Evolutionary conservation across 2,797 vertebrate genomes (phyloP), one percentile per base, ranked within the genome.

Genomic region (Sylvilagus floridanus): DNA sequence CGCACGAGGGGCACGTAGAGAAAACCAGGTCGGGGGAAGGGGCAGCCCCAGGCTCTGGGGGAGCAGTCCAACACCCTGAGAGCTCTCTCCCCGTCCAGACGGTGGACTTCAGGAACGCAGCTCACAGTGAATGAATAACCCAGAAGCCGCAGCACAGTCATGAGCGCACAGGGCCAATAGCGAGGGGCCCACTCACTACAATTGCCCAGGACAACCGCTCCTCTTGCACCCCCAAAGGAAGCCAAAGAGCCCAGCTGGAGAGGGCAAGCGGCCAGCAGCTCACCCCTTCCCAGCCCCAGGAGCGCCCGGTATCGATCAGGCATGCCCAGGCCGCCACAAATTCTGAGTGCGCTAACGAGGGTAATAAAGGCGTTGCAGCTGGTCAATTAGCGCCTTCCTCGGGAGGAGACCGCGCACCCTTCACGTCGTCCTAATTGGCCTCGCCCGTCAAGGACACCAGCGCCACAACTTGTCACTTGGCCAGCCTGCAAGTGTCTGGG

Each of bases 361-460:
- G 79, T 65, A 93, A 95, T 93, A 93, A 97, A 96, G 37, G 95
- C 62, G 95, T 95, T 96, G 89, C 28, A 81, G 91, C 78, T 69
- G 90, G 92, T 97, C 97, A 88, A 95, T 95, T 93, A 97, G 96
- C 94, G 72, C 91, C 95, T 93, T 96, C 95, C 97, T 96, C 91
- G 91, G 96, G 92, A 95, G 97, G 92, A 97, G 96, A 95, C 42
- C 77, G 88, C 63, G 72, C 57, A 19, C 79, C 91, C 94, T 65
- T 89, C 75, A 5, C 86, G 90, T 89, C 96, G 96, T 90, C 96
- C 97, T 98, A 97, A 97, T 84, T 97, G 97, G 97, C 97, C 96
- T 97, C 96, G 86, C 90, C 83, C 89, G 77, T 2, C 77, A 95
- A 94, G 96, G 94, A 97, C 94, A 92, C 84, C 26, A 30, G 71